Evolutionary conservation across 2,797 vertebrate genomes (phyloP), one percentile per base, ranked within the genome.

Genomic region (Falco naumanni): DNA sequence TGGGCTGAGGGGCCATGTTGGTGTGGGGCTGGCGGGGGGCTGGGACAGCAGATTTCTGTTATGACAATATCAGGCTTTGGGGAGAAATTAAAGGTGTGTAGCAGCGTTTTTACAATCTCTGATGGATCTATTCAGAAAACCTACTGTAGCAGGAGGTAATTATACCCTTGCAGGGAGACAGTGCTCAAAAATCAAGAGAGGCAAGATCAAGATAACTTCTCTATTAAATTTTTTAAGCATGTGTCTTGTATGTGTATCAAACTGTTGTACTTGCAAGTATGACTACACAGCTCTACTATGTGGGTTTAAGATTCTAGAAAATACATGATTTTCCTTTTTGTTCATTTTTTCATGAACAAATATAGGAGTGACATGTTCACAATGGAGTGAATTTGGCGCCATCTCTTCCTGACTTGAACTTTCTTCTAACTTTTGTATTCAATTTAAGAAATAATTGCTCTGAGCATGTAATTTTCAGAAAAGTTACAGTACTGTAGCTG

Each of bases 21-120:
- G 45, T 6, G 53, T 3, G 0, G 13, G 10, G 7, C 2, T 5
- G 47, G 8, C 14, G 14, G 37, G 14, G 33, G 18, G 18, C 12
- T 0, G 0, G 31, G 13, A 53, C 5, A 20, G 31, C 7, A 13
- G 17, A 37, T 11, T 5, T 16, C 31, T 1, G 0, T 22, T 5
- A 19, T 6, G 33, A 51, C 26, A 20, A 0, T 12, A 13, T 4
- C 2, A 5, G 61, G 37, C 6, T 16, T 1, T 34, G 13, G 25
- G 63, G n/a, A 33, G 83, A 57, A 63, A 60, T 9, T 75, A 60
- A 24, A 64, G 5, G 63, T 1, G 1, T 22, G 37, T 5, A n/a
- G 82, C 4, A 51, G 63, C 11, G 2, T 54, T 84, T 82, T 28
- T 56, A 41, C 17, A 37, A 13, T 21, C 16, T 65, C 13, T 72